Base-by-base conservation (phyloP, 1,140 invertebrate genomes). In the Anthonomus grandis region DNA sequence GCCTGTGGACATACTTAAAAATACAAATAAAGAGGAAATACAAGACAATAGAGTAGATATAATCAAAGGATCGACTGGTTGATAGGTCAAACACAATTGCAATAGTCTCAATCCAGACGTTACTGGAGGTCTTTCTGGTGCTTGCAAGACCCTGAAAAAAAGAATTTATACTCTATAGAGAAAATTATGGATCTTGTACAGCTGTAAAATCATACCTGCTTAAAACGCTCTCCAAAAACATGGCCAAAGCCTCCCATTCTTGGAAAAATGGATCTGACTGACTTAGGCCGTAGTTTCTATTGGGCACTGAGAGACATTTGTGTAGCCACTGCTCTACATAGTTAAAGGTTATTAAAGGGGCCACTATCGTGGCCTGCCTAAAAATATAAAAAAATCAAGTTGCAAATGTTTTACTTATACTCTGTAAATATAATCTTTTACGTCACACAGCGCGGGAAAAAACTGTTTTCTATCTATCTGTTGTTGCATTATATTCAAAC, bases 11-110 rank as follows among this genome's bases (percentile, higher is more conserved):
- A 87, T 91, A 64, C 86, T 90, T 13, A 95, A 77, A 71, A 94
- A 95, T 8, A 93, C 87, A 70, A 95, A 93, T 0, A 96, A 77
- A 0, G 90, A 87, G 13, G 92, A 95, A 52, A 95, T 89, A 70
- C 91, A 91, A 0, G 93, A 95, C 1, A 96, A 75, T 27, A 93
- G 70, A 42, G 86, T 81, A 0, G 91, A 94, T 10, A 92, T 73
- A 19, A 94, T 80, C 39, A 91, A 76, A 10, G 90, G 84, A 74
- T 90, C 85, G 15, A 79, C 78, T 0, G 89, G 90, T 46, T 88
- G 79, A 64, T 87, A 84, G 19, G 79, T 76, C 18, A 95, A 76
- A 67, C 90, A 92, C 37, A 85, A 74, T 70, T 91, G 84, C 21
- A 95, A 73, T 13, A 94, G 75, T 34, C 82, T 91, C 73, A 73